Base-by-base conservation (phyloP, 2,113 vertebrate genomes). In the Oxyruncus cristatus region DNA sequence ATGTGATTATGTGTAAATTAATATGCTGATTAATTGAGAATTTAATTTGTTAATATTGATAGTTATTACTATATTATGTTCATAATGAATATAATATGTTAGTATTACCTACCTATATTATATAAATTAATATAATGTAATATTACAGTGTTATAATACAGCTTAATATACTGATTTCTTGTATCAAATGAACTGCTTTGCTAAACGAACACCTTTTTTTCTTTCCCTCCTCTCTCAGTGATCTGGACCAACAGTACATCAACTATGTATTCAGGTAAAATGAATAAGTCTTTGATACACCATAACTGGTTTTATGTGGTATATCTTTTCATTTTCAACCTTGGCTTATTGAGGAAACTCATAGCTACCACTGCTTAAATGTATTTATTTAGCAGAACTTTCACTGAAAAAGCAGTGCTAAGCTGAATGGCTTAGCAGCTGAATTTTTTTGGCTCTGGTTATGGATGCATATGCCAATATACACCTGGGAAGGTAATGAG, bases 231-330 rank as follows among this genome's bases (percentile, higher is more conserved):
- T 81, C 68, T 96, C 35, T 20, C 61, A 99, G 99, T 97, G 99
- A 99, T 85, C 97, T 99, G 93, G 99, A 99, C 83, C 99, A 99
- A 93, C 99, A 99, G 92, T 99, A 98, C 90, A 97, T 99, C 79
- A 99, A 99, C 98, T 99, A 99, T 94, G 46, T 99, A 91, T 99
- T 98, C 98, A 99, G 99, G 99, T 99, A 98, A 98, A 97, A 92
- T 71, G n/a, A 92, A 68, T 83, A 94, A 81, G 53, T 44, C 86
- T 89, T 89, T 85, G 74, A 56, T 86, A 72, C 22, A 56, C 39
- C 27, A n/a, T 41, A 68, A 39, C 59, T 82, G 62, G 9, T 58
- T 82, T 91, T 77, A 53, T 61, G 16, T 73, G 39, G 12, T 32
- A 19, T 59, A 39, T 80, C 24, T 89, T 94, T 91, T 88, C 14